Evolutionary conservation across 2,113 vertebrate species (phyloP).

Genomic region (Myanophis thanlyinensis): DNA sequence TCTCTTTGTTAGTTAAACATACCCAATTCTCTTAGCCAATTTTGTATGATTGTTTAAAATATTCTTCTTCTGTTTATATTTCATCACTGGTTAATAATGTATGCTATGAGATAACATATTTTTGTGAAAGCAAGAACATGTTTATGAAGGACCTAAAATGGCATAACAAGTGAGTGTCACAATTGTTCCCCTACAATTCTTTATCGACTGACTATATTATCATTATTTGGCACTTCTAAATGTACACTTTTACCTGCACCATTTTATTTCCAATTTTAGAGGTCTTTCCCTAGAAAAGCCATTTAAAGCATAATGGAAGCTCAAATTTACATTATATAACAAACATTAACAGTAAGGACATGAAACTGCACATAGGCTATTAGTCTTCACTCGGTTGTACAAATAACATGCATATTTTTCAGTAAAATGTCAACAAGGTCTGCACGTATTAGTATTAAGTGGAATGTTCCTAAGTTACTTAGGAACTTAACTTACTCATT

Average conservation of each 20-base stretch:
- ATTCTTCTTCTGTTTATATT: constrained; percentile 23
- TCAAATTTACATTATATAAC: constrained; percentile 41
- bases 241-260: constrained; percentile 41
- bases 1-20: not conserved
- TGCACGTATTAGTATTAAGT: not conserved
- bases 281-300: constrained; percentile 39
- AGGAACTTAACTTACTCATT: not conserved
- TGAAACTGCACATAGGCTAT: constrained; percentile 40
- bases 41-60: not conserved
- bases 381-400: constrained; percentile 15
- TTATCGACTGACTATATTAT: constrained; percentile 52
- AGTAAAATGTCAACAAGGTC: not conserved
- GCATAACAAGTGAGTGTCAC: constrained; percentile 58
- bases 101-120: constrained; percentile 53
- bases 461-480: not conserved
- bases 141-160: constrained; percentile 68
- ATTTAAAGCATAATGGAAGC: constrained; percentile 46
- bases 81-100: constrained; percentile 59
- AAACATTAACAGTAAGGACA: constrained; percentile 35
- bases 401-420: not conserved
- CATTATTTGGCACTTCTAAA: constrained; percentile 49
- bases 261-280: constrained; percentile 42
- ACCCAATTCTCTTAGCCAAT: not conserved
- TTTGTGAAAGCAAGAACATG: constrained; percentile 62
- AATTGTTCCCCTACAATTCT: constrained; percentile 20